Base-by-base conservation (phyloP, 1,140 invertebrate species). In the Panagrolaimus sp. region DNA sequence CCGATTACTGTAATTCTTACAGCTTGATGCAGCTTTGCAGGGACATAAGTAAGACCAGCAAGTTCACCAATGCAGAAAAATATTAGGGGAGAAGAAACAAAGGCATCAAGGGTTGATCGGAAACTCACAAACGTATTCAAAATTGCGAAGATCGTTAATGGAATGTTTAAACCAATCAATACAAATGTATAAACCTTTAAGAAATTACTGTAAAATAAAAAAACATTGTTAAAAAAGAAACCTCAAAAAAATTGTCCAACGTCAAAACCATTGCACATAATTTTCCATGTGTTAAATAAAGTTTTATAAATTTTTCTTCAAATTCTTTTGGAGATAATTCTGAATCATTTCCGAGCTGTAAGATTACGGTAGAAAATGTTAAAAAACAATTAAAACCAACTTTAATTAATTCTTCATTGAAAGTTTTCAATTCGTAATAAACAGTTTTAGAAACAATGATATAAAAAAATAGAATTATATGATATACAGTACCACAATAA, bases 221-320 rank as follows among this genome's bases (percentile, higher is more conserved):
- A 12, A 4, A 21, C 52, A 58, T 26, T 24, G 14, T 26, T 24
- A 52, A n/a, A 9, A 52, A 12, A 14, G 1, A 12, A 24, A 58
- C 52, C 52, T 58, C 21, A 28, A 58, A 58, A 58, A 58, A 58
- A 10, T 28, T n/a, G 28, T 58, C 52, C 21, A 58, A n/a, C 0
- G 14, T 2, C 17, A 12, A 4, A 17, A 58, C 52, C 52, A 58
- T 58, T 58, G 21, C 15, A 12, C 21, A 12, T 8, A 58, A 17
- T 10, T 58, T 58, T 12, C 14, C 28, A 28, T 58, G 52, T 21
- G n/a, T 58, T 21, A 26, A 26, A 28, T 58, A 58, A 12, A 58
- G 8, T 58, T 58, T 10, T 21, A 26, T 21, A 28, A 58, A 58
- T 24, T 58, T 58, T 24, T 58, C 52, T 26, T 58, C 28, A 21